Base-by-base conservation (phyloP, 2,797 vertebrate species). In the Sebastes cheni region DNA sequence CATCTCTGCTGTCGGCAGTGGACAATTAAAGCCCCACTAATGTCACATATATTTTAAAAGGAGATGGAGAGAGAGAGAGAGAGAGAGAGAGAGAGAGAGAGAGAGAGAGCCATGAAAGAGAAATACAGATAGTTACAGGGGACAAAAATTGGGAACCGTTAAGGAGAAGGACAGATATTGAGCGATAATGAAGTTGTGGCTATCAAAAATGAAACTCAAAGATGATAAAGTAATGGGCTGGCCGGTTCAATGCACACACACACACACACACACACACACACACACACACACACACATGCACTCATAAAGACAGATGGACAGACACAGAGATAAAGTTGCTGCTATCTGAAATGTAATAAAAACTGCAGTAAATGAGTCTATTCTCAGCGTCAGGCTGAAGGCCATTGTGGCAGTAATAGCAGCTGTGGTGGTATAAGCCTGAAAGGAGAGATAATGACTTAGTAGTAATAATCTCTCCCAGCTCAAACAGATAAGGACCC, bases 261-360 rank as follows among this genome's bases (percentile, higher is more conserved):
- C 79, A 79, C 27, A 72, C 79, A 76, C 27, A 29, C 27, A 0
- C 74, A 34, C 88, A 79, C 78, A 80, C 46, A 0, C 50, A 39
- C 46, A 0, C 50, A 36, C 32, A 0, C 50, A 39, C 46, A 0
- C 50, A 39, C 39, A 0, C 36, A 30, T 25, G 29, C 75, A 30
- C 83, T 77, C 85, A 81, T 74, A 72, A 81, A 86, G 83, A 81
- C 84, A 88, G 86, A 91, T 64, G 79, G 85, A 91, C 87, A 74
- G 83, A 91, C 74, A 18, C 70, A 72, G 67, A 87, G 91, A 94
- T 90, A 91, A 86, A 91, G 85, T 81, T 55, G 55, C 83, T 58
- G 62, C 87, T 89, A 90, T 93, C 90, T 91, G 89, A 93, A 91
- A 92, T 87, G 91, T 93, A 92, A 94, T 93, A 92, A 92, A 42